These are phyloP conservation scores for Syngnathus acus DNA, from an alignment of 2,797 vertebrate species.

Conservation along the genomic window DNA sequence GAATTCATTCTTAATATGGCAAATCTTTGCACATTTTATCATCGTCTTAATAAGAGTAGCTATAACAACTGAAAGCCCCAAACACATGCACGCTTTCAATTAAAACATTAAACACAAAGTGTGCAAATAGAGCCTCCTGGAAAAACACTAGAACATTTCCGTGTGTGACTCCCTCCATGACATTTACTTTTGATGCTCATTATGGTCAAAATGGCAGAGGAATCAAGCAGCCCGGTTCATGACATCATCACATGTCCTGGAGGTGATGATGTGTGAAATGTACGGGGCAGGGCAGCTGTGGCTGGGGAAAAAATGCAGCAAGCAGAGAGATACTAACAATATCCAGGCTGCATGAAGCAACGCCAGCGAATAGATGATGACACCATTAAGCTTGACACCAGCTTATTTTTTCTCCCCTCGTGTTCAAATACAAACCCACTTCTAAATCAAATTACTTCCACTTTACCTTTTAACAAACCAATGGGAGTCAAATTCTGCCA, in stretches of 20 bases:
- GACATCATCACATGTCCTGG: constrained; percentile 38
- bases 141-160: background rate
- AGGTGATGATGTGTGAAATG: constrained; percentile 56
- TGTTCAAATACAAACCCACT: background rate
- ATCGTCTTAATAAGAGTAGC: background rate
- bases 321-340: constrained; percentile 17
- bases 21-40: too few relatives aligned
- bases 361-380: background rate
- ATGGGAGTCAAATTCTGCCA: constrained; percentile 8
- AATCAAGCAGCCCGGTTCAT: constrained; percentile 26
- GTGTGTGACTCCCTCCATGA: constrained; percentile 19
- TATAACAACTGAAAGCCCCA: background rate
- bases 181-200: constrained; percentile 13
- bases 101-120: background rate
- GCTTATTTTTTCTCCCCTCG: background rate
- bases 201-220: constrained; percentile 10
- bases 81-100: background rate
- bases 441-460: background rate
- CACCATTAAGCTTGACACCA: background rate
- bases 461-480: constrained; percentile 2
- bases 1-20: too few relatives aligned
- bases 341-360: constrained; percentile 19
- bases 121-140: background rate
- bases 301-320: constrained; percentile 13
- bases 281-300: constrained; percentile 43